Conservation (phyloP, 2,888 invertebrate species). For the Timema cristinae region DNA sequence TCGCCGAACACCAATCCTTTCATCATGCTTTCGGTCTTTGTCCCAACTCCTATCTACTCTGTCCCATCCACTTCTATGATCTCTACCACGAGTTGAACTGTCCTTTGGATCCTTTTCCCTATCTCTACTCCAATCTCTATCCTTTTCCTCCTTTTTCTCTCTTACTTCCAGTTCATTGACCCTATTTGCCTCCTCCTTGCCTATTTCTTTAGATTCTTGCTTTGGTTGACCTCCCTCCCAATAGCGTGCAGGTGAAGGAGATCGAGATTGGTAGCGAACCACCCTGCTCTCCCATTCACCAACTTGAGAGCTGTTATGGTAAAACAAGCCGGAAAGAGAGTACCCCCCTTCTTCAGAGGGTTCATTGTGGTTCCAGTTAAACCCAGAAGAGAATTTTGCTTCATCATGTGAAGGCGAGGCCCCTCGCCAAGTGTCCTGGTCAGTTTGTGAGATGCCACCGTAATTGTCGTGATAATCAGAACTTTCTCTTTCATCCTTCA, state of each 20-base stretch:
- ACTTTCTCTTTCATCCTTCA: too few relatives aligned
- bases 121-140: conserved; percentile 11
- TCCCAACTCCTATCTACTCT: conserved; percentile 19
- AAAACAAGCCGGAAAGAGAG: too few relatives aligned
- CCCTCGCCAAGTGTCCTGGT: too few relatives aligned
- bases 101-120: conserved; percentile 16
- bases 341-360: too few relatives aligned
- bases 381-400: too few relatives aligned
- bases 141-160: conserved; percentile 17
- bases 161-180: neutral
- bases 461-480: too few relatives aligned
- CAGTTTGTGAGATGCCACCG: too few relatives aligned
- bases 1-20: neutral
- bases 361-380: too few relatives aligned
- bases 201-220: neutral
- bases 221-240: conserved; percentile 18
- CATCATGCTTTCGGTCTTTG: conserved; percentile 6
- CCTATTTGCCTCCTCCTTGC: neutral
- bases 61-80: conserved; percentile 18
- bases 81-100: conserved; percentile 8
- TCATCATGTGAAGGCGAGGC: too few relatives aligned
- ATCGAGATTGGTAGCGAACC: conserved; percentile 8
- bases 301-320: neutral
- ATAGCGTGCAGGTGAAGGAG: neutral
- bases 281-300: conserved; percentile 18